Evolutionary conservation across 1,140 invertebrate species (phyloP).

Genomic region (Papilio glaucus): DNA sequence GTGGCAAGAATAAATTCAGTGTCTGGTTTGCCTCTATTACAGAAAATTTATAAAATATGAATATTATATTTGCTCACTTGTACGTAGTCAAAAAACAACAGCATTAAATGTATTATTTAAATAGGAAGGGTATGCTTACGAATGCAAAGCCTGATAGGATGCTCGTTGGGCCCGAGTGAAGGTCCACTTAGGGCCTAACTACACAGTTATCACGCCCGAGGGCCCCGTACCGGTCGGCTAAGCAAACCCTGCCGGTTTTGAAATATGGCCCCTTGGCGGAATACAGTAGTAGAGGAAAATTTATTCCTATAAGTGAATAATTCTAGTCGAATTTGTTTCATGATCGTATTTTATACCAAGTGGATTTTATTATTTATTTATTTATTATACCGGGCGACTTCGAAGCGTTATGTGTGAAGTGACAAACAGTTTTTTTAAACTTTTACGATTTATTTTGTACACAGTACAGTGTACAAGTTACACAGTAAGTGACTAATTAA

Average conservation of each 20-base stretch:
- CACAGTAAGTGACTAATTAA: too few species aligned
- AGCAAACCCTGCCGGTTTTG: slow-evolving; percentile 13
- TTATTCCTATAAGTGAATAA: slow-evolving; percentile 30
- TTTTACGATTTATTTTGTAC: too few species aligned
- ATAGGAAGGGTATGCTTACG: slow-evolving; percentile 22
- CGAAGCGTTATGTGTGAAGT: too few species aligned
- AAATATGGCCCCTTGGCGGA: slow-evolving; percentile 12
- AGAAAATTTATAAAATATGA: too few species aligned
- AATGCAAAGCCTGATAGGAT: slow-evolving; percentile 32
- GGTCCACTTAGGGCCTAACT: slow-evolving; percentile 32
- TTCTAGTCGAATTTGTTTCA: slow-evolving; percentile 11
- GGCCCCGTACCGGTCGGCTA: slow-evolving; percentile 13
- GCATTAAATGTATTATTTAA: slow-evolving; percentile 22
- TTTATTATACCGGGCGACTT: too few species aligned
- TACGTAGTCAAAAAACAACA: background rate
- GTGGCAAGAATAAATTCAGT: too few species aligned
- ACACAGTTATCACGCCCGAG: slow-evolving; percentile 19
- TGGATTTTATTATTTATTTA: background rate
- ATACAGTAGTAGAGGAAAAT: slow-evolving; percentile 19
- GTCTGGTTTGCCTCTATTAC: too few species aligned
- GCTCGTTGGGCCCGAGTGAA: slow-evolving; percentile 12
- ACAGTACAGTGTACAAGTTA: too few species aligned
- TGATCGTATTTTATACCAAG: background rate
- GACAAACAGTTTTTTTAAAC: too few species aligned
- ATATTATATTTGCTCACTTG: background rate